phyloP scores from a whole-genome alignment of 2,113 vertebrate genomes.

The Circaetus gallicus region DNA sequence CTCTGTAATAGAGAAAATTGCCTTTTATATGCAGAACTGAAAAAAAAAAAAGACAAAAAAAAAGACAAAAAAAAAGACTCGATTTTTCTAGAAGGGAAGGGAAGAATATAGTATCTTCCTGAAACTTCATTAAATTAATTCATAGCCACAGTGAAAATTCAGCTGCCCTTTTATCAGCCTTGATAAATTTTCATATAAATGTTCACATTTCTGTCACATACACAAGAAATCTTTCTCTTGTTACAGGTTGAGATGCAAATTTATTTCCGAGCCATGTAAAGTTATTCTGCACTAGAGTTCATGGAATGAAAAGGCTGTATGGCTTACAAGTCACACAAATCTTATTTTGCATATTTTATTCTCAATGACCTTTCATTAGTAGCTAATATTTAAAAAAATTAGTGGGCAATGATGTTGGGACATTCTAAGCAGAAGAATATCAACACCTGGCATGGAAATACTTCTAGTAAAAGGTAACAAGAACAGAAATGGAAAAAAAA shows the following conservation, averaged over 20 bases:
- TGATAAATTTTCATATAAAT: slow-evolving; percentile 3
- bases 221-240: not conserved
- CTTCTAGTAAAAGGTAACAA: not conserved
- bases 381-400: not conserved
- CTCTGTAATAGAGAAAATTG: not conserved
- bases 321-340: not conserved
- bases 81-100: not conserved
- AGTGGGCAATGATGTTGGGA: not conserved
- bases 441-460: not conserved
- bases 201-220: not conserved
- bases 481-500: not conserved
- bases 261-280: not conserved
- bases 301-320: not conserved
- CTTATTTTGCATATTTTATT: not conserved
- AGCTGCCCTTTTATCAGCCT: not conserved
- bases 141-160: slow-evolving; percentile 10
- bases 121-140: slow-evolving; percentile 8
- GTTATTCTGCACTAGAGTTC: not conserved
- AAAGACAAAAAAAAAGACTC: not conserved
- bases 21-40: not conserved
- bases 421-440: not conserved
- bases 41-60: too few species aligned
- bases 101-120: not conserved
- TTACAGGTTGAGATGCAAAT: not conserved
- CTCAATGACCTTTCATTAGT: not conserved